A percentile compares a stretch with the other conserved stretches of the same genome.
Conservation (phyloP, 2,797 vertebrate genomes). For the Aldrovandia affinis region DNA sequence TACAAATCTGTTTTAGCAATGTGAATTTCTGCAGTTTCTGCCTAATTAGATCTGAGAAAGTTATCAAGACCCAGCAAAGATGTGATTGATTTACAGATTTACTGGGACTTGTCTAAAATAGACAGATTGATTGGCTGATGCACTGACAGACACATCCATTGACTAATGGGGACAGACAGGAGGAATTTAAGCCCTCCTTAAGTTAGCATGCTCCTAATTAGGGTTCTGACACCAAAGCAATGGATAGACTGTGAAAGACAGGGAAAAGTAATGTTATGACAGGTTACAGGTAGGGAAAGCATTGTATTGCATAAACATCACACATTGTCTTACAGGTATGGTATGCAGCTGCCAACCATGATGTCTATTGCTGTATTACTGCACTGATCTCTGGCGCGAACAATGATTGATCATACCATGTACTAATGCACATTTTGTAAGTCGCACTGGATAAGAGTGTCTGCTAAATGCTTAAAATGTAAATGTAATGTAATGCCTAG, state of each 20-base stretch:
- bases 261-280: neutral
- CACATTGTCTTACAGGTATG: neutral
- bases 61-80: neutral
- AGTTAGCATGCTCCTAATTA: too few species aligned
- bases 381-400: too few species aligned
- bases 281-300: neutral
- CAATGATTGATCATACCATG: too few species aligned
- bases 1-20: neutral
- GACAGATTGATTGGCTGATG: too few species aligned
- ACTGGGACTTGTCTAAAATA: neutral
- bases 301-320: neutral
- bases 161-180: neutral
- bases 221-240: neutral
- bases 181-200: neutral
- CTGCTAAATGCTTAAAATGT: too few species aligned
- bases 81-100: neutral
- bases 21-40: neutral
- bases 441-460: too few species aligned
- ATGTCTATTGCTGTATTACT: too few species aligned
- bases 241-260: neutral
- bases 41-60: conserved; percentile 8
- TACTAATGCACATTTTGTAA: too few species aligned
- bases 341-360: too few species aligned
- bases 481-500: too few species aligned
- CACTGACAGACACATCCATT: neutral